These are phyloP conservation scores for Vannuccia rotundouncinata DNA, from an alignment of 2,888 invertebrate genomes.

Conservation along the genomic window DNA sequence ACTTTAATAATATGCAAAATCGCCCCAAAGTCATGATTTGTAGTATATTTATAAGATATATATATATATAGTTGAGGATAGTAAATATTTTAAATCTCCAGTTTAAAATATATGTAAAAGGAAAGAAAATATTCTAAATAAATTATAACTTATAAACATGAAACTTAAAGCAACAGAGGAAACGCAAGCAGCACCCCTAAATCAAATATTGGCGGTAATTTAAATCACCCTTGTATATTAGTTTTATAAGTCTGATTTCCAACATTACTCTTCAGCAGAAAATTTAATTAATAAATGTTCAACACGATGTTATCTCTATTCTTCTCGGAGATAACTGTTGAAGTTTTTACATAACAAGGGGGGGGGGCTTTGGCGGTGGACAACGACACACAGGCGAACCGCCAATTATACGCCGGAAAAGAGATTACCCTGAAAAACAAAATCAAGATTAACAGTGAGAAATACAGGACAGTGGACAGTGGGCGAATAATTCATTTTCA, in stretches of 20 bases:
- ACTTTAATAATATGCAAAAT: too few relatives aligned
- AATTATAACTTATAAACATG: not conserved
- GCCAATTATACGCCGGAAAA: not conserved
- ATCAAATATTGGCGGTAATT: not conserved
- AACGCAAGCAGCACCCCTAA: too few relatives aligned
- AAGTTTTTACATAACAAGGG: not conserved
- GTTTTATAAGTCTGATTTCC: not conserved
- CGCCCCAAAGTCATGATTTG: too few relatives aligned
- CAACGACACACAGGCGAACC: not conserved
- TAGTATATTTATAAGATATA: too few relatives aligned
- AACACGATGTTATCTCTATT: not conserved
- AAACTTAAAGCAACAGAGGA: not conserved
- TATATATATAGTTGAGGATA: too few relatives aligned
- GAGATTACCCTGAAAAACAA: not conserved
- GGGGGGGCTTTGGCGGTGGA: not conserved
- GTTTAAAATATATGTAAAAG: too few relatives aligned
- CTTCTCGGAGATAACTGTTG: not conserved
- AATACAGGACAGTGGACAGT: not conserved
- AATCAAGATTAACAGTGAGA: not conserved
- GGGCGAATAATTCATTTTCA: not conserved
- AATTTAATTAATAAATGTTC: not conserved
- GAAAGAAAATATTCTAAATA: not conserved
- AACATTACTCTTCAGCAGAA: not conserved
- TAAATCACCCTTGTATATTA: not conserved
- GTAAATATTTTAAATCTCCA: too few relatives aligned